Evolutionary conservation across 2,797 vertebrate species (phyloP).

Genomic region (Leptatherina wallacei): DNA sequence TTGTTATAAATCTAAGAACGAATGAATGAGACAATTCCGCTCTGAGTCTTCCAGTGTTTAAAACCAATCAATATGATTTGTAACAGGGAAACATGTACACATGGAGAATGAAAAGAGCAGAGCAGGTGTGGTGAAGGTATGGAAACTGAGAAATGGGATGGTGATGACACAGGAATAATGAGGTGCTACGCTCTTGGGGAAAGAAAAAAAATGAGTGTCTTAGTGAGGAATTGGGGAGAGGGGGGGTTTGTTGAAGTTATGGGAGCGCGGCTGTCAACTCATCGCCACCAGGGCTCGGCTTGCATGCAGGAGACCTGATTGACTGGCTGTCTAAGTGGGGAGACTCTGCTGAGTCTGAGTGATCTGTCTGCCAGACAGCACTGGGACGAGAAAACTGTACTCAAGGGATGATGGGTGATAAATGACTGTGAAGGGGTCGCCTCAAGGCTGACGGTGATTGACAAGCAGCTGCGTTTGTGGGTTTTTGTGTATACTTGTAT

Average conservation of each 20-base stretch:
- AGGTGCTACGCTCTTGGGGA: slow-evolving; percentile 21
- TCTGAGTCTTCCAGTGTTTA: slow-evolving; percentile 1
- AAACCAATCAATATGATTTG: slow-evolving; percentile 40
- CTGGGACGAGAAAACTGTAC: slow-evolving; percentile 45
- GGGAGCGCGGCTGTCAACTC: slow-evolving; percentile 41
- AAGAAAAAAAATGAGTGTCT: neutral
- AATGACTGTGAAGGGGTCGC: slow-evolving; percentile 59
- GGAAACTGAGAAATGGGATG: slow-evolving; percentile 16
- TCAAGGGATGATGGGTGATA: slow-evolving; percentile 73
- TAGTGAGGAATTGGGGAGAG: slow-evolving; percentile 3
- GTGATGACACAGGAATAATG: slow-evolving; percentile 45
- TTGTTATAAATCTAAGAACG: slow-evolving; percentile 40
- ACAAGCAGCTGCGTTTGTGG: slow-evolving; percentile 43
- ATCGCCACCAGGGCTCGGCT: slow-evolving; percentile 34
- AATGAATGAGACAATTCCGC: slow-evolving; percentile 30
- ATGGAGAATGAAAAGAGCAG: slow-evolving; percentile 8
- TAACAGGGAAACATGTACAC: slow-evolving; percentile 5
- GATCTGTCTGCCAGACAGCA: slow-evolving; percentile 65
- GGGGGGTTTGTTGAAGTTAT: slow-evolving; percentile 15
- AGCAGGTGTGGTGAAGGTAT: slow-evolving; percentile 8
- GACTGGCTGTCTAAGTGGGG: slow-evolving; percentile 54
- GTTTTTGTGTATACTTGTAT: slow-evolving; percentile 8
- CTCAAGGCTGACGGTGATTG: slow-evolving; percentile 65
- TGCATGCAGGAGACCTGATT: slow-evolving; percentile 45
- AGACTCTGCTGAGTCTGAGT: slow-evolving; percentile 50